phyloP scores from a whole-genome alignment of 1,140 invertebrate species.

The Pachyrhynchus sulphureomaculatus region DNA sequence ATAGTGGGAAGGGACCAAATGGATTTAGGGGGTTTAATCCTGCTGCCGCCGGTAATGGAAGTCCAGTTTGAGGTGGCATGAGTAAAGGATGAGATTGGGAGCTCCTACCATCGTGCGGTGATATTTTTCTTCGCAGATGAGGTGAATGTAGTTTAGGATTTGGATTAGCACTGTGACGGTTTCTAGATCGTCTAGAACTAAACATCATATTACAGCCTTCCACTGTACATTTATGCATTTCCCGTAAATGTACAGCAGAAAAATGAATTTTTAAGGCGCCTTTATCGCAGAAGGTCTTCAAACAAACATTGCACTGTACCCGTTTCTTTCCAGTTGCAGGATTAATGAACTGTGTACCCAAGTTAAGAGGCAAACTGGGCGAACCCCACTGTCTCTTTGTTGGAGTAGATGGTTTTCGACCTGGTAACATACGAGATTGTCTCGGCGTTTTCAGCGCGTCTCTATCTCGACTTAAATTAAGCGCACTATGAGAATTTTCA shows the following conservation, averaged over 20 bases:
- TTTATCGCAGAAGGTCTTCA: constrained; percentile 99
- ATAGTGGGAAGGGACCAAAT: constrained; percentile 73
- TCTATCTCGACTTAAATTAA: constrained; percentile 65
- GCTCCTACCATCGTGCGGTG: constrained; percentile 87
- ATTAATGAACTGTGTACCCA: constrained; percentile 88
- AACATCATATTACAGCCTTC: constrained; percentile 99
- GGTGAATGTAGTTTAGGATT: constrained; percentile 98
- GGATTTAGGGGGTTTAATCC: constrained; percentile 66
- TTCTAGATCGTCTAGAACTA: constrained; percentile 91
- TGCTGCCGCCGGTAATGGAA: constrained; percentile 59
- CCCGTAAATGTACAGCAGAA: constrained; percentile 95
- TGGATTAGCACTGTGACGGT: constrained; percentile 96
- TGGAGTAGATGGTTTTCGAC: constrained; percentile 79
- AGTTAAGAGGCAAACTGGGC: constrained; percentile 75
- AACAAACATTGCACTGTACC: constrained; percentile 96
- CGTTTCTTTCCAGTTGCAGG: constrained; percentile 92
- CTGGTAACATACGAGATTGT: constrained; percentile 49
- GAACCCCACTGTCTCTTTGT: constrained; percentile 89
- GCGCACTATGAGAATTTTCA: constrained; percentile 63
- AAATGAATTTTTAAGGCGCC: constrained; percentile 99
- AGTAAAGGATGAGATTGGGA: constrained; percentile 80
- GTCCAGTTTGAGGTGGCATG: constrained; percentile 69
- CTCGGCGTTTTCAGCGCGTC: constrained; percentile 53
- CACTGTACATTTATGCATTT: constrained; percentile 99
- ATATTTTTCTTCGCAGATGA: constrained; percentile 87